Percentiles rank a stretch among this genome's conserved stretches.
phyloP scores from a whole-genome alignment of 2,113 vertebrate genomes.

The Phrynocephalus versicolor region DNA sequence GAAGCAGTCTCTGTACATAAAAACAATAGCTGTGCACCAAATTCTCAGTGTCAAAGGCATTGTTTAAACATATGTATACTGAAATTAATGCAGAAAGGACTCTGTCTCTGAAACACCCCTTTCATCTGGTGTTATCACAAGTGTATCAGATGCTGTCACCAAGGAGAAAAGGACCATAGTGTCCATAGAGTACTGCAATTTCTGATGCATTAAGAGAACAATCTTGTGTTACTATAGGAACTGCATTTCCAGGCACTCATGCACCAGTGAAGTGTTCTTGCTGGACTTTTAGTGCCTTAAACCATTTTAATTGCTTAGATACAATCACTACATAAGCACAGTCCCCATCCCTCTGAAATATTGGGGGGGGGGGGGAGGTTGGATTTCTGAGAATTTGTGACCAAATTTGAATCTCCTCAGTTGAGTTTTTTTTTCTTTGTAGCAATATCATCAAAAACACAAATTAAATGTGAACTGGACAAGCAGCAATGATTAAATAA shows the following conservation, averaged over 20 bases:
- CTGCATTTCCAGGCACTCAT: slow-evolving; percentile 30
- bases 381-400: neutral
- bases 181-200: slow-evolving; percentile 29
- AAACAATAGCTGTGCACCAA: neutral
- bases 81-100: neutral
- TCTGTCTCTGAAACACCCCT: neutral
- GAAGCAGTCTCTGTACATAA: neutral
- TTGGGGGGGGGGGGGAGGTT: neutral
- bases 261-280: slow-evolving; percentile 29
- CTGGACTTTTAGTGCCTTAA: slow-evolving; percentile 4
- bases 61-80: neutral
- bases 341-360: neutral
- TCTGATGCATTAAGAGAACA: slow-evolving; percentile 34
- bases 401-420: neutral
- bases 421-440: neutral
- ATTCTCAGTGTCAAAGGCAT: neutral
- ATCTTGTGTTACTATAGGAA: slow-evolving; percentile 56
- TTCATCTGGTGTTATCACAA: slow-evolving; percentile 1
- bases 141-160: slow-evolving; percentile 28
- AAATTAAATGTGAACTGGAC: slow-evolving; percentile 10
- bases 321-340: slow-evolving; percentile 1
- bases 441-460: slow-evolving; percentile 22
- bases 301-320: slow-evolving; percentile 23
- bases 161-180: neutral
- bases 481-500: slow-evolving; percentile 14